Base-by-base conservation (phyloP, 2,113 vertebrate genomes). In the Mixornis gularis region DNA sequence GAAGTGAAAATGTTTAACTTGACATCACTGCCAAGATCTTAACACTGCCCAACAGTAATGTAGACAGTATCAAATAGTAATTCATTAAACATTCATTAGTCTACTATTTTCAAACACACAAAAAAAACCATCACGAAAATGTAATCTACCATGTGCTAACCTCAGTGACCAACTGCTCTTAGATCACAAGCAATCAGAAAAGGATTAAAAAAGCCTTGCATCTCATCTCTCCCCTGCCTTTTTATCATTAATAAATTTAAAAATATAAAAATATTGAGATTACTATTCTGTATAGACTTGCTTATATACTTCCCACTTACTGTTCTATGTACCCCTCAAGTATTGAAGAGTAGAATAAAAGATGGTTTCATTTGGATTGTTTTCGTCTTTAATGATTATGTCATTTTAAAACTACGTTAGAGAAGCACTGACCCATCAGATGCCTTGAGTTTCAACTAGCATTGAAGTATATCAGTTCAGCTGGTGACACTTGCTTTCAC, bases 21-120 rank as follows among this genome's bases (percentile, higher is more conserved):
- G 14, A n/a, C n/a, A 80, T 25, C 73, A 76, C 55, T 83, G 29
- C 48, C 7, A 2, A 90, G 49, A 90, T 58, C 64, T 83, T 63
- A 90, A 44, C 15, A 34, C 14, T n/a, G 56, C 7, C 51, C 40
- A 77, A 8, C 11, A n/a, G 20, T 41, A 55, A 69, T 46, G 26
- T 2, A 38, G 20, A 68, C 12, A 82, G 26, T 68, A 74, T 79
- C 32, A 78, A 91, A 87, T 29, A 55, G 11, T 59, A 63, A 32
- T 51, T 76, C 41, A 91, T 86, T 90, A 86, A 89, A 56, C 27
- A 68, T 80, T 92, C 12, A 53, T 56, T 81, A 79, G 25, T 84
- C 63, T 78, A 68, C n/a, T 85, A 78, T 66, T 92, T 94, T 95
- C 84, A 88, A 89, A 88, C 11, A 90, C 24, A 13, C 46, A 70